A percentile compares a stretch with the other conserved stretches of the same genome.
phyloP scores from a whole-genome alignment of 2,797 vertebrate genomes.

The Rhinichthys osculus region DNA sequence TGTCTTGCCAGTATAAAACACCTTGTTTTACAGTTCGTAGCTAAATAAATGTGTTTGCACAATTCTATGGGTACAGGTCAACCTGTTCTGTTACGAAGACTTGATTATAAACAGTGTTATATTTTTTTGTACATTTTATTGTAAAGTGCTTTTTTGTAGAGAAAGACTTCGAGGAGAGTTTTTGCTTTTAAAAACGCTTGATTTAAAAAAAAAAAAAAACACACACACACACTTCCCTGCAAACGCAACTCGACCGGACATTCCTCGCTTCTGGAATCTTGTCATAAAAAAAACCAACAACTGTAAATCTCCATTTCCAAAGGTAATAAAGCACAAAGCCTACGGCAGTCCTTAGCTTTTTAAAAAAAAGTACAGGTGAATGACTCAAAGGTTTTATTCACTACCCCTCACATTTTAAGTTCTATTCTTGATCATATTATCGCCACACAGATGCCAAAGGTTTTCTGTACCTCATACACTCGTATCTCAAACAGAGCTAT shows the following conservation, averaged over 20 bases:
- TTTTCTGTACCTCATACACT: slow-evolving; percentile 30
- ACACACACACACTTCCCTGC: neutral
- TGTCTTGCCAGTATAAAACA: slow-evolving; percentile 62
- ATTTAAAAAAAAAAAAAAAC: slow-evolving; percentile 1
- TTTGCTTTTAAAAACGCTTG: slow-evolving; percentile 49
- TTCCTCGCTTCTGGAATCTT: slow-evolving; percentile 20
- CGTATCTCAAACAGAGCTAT: slow-evolving; percentile 23
- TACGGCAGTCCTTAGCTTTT: slow-evolving; percentile 33
- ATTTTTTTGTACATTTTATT: slow-evolving; percentile 67
- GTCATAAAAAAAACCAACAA: slow-evolving; percentile 8
- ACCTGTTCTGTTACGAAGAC: slow-evolving; percentile 61
- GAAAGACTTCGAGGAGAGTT: slow-evolving; percentile 40
- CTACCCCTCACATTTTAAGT: neutral
- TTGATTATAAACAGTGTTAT: slow-evolving; percentile 69
- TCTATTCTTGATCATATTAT: slow-evolving; percentile 22
- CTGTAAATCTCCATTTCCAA: slow-evolving; percentile 33
- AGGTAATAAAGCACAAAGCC: slow-evolving; percentile 57
- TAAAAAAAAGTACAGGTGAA: neutral
- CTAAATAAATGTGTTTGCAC: slow-evolving; percentile 65
- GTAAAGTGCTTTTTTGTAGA: slow-evolving; percentile 67
- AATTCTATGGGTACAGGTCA: slow-evolving; percentile 60
- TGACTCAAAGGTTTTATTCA: slow-evolving; percentile 11
- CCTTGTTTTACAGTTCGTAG: slow-evolving; percentile 65
- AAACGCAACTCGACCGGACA: slow-evolving; percentile 26
- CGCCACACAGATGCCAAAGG: slow-evolving; percentile 48